These are phyloP conservation scores for Xiphophorus birchmanni DNA, from an alignment of 2,797 vertebrate species.

Conservation along the genomic window DNA sequence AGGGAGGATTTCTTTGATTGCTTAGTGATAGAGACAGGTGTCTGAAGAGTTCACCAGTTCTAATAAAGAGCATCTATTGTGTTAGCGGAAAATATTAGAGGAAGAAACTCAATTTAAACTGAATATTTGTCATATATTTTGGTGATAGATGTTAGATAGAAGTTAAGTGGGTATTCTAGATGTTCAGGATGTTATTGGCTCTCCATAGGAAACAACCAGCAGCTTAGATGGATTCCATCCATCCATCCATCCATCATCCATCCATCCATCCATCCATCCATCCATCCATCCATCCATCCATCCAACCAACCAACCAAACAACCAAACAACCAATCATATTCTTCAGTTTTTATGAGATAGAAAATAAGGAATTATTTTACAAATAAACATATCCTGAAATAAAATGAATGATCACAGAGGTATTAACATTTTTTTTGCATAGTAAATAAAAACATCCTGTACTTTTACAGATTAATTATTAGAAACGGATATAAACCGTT, in stretches of 20 bases:
- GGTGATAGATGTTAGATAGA: too few relatives aligned
- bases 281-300: too few relatives aligned
- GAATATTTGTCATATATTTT: too few relatives aligned
- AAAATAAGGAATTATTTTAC: not conserved
- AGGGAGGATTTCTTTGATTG: conserved; percentile 1
- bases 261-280: too few relatives aligned
- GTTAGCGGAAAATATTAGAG: not conserved
- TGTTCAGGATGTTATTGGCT: too few relatives aligned
- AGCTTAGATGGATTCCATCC: too few relatives aligned
- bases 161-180: too few relatives aligned
- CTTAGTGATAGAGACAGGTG: conserved; percentile 2
- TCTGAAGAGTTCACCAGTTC: not conserved
- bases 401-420: not conserved
- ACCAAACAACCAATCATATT: too few relatives aligned
- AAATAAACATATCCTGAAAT: not conserved
- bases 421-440: not conserved
- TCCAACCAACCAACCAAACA: too few relatives aligned
- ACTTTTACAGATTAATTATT: not conserved
- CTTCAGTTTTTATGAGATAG: not conserved
- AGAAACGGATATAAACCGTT: conserved; percentile 7
- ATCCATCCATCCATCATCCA: too few relatives aligned
- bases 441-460: not conserved
- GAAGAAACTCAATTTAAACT: not conserved
- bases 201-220: too few relatives aligned
- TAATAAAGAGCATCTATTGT: not conserved